A percentile compares a stretch with the other conserved stretches of the same genome.
Conservation (phyloP, 2,797 vertebrate genomes). For the Epinephelus malabaricus region DNA sequence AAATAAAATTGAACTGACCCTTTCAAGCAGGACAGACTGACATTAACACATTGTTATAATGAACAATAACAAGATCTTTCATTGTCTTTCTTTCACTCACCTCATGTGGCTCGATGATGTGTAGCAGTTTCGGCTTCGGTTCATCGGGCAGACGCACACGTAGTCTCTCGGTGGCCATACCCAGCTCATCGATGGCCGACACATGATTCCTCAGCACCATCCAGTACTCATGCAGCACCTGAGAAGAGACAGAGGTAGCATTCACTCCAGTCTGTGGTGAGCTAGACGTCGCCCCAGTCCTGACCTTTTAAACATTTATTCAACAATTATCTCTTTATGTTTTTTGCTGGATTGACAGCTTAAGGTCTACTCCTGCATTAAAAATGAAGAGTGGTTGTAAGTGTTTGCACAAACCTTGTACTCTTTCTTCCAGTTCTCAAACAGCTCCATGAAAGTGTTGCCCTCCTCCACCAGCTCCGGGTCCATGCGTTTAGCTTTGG, state of each 20-base stretch:
- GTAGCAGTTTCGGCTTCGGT: conserved; percentile 95
- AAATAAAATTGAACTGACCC: background rate
- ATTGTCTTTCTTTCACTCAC: conserved; percentile 68
- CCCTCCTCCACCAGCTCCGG: conserved; percentile 92
- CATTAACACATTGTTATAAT: background rate
- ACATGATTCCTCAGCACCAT: conserved; percentile 97
- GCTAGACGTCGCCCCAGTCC: background rate
- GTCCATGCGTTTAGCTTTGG: conserved; percentile 92
- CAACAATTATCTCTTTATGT: background rate
- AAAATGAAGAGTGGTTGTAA: background rate
- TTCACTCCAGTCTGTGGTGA: background rate
- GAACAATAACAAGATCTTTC: background rate
- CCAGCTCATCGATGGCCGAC: conserved; percentile 97
- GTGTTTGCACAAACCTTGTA: conserved; percentile 90
- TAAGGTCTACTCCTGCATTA: too few relatives aligned
- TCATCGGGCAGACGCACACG: conserved; percentile 94
- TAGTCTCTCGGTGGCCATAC: conserved; percentile 97
- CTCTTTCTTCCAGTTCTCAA: conserved; percentile 98
- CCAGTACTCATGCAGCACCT: conserved; percentile 99
- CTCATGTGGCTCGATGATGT: conserved; percentile 98
- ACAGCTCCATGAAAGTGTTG: conserved; percentile 95
- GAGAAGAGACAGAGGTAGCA: background rate
- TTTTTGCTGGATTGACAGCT: background rate
- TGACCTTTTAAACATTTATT: background rate
- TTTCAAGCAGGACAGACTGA: background rate